Evolutionary conservation across 2,797 vertebrate species (phyloP).

Genomic region (Chaunax sp.): DNA sequence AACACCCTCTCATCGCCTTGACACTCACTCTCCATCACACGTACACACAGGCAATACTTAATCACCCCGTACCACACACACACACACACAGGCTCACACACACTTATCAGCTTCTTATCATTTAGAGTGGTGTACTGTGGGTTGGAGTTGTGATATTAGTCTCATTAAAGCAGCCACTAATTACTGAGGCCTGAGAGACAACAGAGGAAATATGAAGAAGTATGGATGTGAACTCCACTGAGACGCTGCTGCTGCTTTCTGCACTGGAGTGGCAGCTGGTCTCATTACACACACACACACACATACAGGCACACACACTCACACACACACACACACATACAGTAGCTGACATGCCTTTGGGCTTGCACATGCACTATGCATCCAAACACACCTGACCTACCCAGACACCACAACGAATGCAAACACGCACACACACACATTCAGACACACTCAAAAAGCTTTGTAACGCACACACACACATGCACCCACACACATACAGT

Average conservation of each 20-base stretch:
- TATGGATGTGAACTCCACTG: slow-evolving; percentile 38
- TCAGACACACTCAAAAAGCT: too few relatives aligned
- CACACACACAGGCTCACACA: slow-evolving; percentile 33
- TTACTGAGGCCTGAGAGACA: slow-evolving; percentile 62
- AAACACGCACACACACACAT: too few relatives aligned
- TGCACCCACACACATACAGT: too few relatives aligned
- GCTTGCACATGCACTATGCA: background rate
- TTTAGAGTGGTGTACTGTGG: slow-evolving; percentile 53
- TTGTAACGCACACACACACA: too few relatives aligned
- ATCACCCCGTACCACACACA: slow-evolving; percentile 43
- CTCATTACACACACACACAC: slow-evolving; percentile 24
- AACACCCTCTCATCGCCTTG: slow-evolving; percentile 62
- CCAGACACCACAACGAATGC: background rate
- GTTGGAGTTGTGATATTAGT: slow-evolving; percentile 66
- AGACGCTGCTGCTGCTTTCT: slow-evolving; percentile 41
- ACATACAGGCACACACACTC: slow-evolving; percentile 3
- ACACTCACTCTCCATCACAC: slow-evolving; percentile 55
- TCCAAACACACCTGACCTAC: background rate
- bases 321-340: background rate
- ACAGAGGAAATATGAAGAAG: slow-evolving; percentile 60
- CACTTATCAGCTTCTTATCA: slow-evolving; percentile 55
- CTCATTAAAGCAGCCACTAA: slow-evolving; percentile 72
- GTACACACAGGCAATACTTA: slow-evolving; percentile 44
- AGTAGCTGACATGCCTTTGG: background rate
- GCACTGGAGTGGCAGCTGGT: slow-evolving; percentile 35